Evolutionary conservation across 2,113 vertebrate species (phyloP).

Genomic region (Tonatia bakeri): DNA sequence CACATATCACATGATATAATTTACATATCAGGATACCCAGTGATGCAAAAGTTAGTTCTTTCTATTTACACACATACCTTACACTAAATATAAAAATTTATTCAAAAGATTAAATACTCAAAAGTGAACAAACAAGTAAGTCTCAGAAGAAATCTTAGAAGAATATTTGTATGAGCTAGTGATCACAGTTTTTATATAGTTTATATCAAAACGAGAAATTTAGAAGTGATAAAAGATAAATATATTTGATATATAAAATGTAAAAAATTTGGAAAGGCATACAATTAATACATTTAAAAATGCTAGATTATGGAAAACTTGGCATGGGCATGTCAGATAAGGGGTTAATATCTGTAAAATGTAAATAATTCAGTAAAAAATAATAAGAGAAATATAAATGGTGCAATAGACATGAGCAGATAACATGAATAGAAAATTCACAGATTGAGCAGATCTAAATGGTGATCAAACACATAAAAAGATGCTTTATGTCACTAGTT

Average conservation of each 20-base stretch:
- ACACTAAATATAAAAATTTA: background rate
- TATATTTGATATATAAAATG: background rate
- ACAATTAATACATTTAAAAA: background rate
- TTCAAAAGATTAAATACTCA: background rate
- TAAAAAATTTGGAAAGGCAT: background rate
- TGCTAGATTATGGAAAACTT: background rate
- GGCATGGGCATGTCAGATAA: background rate
- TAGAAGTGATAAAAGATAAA: background rate
- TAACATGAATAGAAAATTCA: constrained; percentile 27
- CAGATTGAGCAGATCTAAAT: constrained; percentile 28
- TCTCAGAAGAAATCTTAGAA: background rate
- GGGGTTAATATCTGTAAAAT: background rate
- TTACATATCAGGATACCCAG: background rate
- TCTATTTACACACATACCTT: background rate
- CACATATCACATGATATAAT: background rate
- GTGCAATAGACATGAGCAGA: background rate
- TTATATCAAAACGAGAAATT: background rate
- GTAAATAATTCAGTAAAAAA: background rate
- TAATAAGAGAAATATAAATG: constrained; percentile 25
- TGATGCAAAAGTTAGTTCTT: background rate
- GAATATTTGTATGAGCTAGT: background rate
- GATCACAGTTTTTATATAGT: background rate
- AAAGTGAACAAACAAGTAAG: background rate
- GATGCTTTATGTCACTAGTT: background rate
- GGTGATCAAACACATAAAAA: background rate